Percentiles rank a stretch among this genome's conserved stretches.
These are phyloP conservation scores for Drosophila glabriapex DNA, from an alignment of 2,888 invertebrate species.

Conservation along the genomic window DNA sequence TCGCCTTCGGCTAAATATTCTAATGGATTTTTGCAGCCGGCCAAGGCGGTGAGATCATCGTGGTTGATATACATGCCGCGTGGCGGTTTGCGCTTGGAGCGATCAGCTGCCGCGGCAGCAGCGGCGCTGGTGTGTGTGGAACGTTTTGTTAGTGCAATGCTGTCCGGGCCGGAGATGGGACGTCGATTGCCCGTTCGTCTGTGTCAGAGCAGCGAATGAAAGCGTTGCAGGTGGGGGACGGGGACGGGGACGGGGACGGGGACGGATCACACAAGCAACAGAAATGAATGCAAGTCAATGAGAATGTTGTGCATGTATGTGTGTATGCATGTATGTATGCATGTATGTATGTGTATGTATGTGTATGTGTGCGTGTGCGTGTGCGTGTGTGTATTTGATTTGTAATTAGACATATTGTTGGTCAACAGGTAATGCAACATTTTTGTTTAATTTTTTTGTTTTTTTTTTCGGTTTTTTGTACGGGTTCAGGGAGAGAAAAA, in stretches of 20 bases:
- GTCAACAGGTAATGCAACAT: slow-evolving; percentile 37
- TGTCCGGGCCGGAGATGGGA: slow-evolving; percentile 90
- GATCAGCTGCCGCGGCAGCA: slow-evolving; percentile 80
- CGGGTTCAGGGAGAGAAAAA: slow-evolving; percentile 18
- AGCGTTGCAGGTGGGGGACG: neutral
- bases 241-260: neutral
- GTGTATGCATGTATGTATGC: slow-evolving; percentile 1
- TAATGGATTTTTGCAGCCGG: slow-evolving; percentile 87
- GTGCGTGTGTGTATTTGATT: neutral
- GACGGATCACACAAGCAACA: slow-evolving; percentile 17
- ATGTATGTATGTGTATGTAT: neutral
- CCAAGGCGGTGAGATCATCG: slow-evolving; percentile 97
- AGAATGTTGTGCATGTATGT: neutral
- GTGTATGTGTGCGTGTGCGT: slow-evolving; percentile 10
- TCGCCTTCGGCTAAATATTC: slow-evolving; percentile 96
- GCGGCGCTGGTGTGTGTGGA: slow-evolving; percentile 79
- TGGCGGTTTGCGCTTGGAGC: slow-evolving; percentile 94
- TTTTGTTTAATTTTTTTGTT: slow-evolving; percentile 11
- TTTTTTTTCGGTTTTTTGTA: slow-evolving; percentile 20
- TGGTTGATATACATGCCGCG: slow-evolving; percentile 99
- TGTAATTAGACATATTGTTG: slow-evolving; percentile 7
- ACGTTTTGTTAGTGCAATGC: slow-evolving; percentile 78
- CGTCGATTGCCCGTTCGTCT: slow-evolving; percentile 93
- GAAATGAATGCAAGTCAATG: slow-evolving; percentile 15
- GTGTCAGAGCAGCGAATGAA: slow-evolving; percentile 14